These are phyloP conservation scores for Talpa occidentalis DNA, from an alignment of 2,113 vertebrate genomes.

Conservation along the genomic window DNA sequence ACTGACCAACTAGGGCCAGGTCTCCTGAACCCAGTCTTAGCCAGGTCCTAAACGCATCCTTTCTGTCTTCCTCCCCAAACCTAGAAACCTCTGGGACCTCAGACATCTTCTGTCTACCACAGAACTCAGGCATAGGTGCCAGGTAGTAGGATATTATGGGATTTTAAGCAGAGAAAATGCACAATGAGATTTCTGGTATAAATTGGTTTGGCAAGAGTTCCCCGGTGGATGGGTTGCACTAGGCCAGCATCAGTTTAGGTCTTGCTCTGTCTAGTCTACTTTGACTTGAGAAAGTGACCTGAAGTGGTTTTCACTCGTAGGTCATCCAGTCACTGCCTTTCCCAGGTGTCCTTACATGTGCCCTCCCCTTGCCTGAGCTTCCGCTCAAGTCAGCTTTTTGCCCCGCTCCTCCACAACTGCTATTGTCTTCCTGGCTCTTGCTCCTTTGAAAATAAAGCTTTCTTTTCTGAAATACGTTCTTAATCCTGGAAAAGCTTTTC, in stretches of 20 bases:
- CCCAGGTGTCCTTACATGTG: background rate
- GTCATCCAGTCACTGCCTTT: background rate
- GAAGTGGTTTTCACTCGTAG: conserved; percentile 34
- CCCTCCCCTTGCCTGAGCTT: background rate
- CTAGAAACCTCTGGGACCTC: background rate
- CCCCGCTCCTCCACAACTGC: background rate
- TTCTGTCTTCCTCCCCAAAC: background rate
- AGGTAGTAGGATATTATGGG: conserved; percentile 20
- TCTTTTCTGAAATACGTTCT: conserved; percentile 2
- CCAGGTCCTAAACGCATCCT: background rate
- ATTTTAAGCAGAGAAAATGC: conserved; percentile 55
- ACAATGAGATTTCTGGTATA: conserved; percentile 4
- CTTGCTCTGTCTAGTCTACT: background rate
- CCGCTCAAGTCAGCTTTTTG: background rate
- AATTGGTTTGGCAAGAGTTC: background rate
- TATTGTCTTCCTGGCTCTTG: background rate
- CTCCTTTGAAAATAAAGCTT: background rate
- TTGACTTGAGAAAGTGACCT: conserved; percentile 43
- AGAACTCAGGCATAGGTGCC: background rate
- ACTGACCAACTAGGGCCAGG: conserved; percentile 46
- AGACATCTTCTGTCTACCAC: background rate
- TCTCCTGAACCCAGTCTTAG: background rate
- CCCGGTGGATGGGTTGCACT: background rate
- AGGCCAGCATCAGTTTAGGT: background rate
- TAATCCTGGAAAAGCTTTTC: conserved; percentile 56